Conservation (phyloP, 2,888 invertebrate species). For the Patella depressa region DNA sequence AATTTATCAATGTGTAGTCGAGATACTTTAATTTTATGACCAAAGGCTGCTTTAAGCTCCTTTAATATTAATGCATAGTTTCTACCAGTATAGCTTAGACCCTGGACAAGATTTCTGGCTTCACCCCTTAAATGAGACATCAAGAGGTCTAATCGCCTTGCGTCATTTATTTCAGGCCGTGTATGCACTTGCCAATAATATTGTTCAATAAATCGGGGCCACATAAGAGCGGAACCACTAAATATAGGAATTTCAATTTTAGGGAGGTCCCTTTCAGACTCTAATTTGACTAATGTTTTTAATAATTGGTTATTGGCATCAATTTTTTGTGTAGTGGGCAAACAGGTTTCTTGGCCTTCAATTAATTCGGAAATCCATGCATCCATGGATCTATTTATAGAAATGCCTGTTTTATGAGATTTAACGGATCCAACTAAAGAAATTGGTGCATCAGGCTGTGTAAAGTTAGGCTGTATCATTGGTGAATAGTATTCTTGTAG, state of each 20-base stretch:
- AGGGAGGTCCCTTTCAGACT: slow-evolving; percentile 10
- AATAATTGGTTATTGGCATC: not conserved
- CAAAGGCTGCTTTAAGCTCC: not conserved
- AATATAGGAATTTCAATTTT: slow-evolving; percentile 5
- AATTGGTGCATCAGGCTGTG: no score
- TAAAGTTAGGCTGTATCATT: no score
- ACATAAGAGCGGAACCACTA: not conserved
- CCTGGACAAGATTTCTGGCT: not conserved
- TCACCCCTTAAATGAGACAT: not conserved
- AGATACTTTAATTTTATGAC: not conserved
- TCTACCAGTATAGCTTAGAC: not conserved
- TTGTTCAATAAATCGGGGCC: not conserved
- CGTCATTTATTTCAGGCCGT: not conserved
- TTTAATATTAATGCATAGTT: not conserved
- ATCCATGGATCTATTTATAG: not conserved
- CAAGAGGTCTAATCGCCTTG: not conserved
- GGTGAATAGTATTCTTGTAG: no score
- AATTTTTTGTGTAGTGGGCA: not conserved
- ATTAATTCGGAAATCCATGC: slow-evolving; percentile 6
- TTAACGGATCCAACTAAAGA: no score
- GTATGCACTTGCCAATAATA: not conserved
- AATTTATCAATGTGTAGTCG: not conserved
- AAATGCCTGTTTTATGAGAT: no score
- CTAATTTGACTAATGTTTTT: slow-evolving; percentile 5
- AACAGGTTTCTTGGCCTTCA: not conserved